phyloP scores from a whole-genome alignment of 2,888 invertebrate species.

The Tetranychus truncatus region DNA sequence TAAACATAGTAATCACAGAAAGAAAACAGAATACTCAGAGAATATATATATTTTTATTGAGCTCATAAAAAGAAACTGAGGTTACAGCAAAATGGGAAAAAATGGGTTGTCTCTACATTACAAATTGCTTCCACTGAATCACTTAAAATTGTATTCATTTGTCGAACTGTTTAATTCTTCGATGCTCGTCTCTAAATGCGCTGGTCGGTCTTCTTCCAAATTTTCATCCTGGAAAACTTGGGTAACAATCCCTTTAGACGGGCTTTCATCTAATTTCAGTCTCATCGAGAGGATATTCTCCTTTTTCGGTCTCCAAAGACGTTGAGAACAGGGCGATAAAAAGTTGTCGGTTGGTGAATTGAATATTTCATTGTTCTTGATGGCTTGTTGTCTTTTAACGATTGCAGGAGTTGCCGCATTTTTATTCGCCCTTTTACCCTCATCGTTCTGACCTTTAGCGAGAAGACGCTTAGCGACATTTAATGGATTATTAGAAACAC shows the following conservation, averaged over 20 bases:
- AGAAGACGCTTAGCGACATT: neutral
- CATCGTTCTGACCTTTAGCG: neutral
- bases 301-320: neutral
- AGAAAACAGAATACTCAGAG: neutral
- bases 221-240: neutral
- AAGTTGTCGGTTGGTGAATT: neutral
- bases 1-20: neutral
- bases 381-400: neutral
- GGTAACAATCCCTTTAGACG: neutral
- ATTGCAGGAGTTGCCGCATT: neutral
- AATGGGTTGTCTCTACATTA: neutral
- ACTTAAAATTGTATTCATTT: neutral
- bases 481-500: neutral
- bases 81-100: neutral
- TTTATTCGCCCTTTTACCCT: neutral
- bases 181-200: neutral
- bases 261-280: neutral
- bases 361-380: neutral
- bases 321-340: neutral
- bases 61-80: neutral
- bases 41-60: neutral
- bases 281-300: neutral
- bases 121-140: neutral
- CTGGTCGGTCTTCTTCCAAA: neutral
- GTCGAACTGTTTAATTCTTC: neutral